These are phyloP conservation scores for Laterallus jamaicensis DNA, from an alignment of 2,113 vertebrate species.

Conservation along the genomic window DNA sequence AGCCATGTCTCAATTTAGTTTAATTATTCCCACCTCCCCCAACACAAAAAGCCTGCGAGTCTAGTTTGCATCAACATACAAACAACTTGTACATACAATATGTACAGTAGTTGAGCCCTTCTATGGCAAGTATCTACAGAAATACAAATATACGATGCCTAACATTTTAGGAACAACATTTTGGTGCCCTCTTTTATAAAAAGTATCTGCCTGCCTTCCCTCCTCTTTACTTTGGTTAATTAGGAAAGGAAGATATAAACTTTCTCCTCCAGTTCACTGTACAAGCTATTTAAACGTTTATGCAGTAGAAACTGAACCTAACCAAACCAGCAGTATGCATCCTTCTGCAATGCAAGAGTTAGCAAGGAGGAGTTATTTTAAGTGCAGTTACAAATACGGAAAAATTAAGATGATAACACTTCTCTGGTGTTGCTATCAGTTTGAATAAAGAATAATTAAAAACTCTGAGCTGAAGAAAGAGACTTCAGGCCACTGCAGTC, in stretches of 20 bases:
- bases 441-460: not conserved
- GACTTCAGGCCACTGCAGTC: conserved; percentile 13
- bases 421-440: not conserved
- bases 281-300: not conserved
- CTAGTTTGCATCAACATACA: conserved; percentile 29
- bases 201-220: conserved; percentile 49
- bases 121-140: conserved; percentile 45
- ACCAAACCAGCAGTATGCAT: not conserved
- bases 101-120: conserved; percentile 64
- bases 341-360: not conserved
- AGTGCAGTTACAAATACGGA: not conserved
- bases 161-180: conserved; percentile 66
- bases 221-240: conserved; percentile 10
- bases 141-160: conserved; percentile 58
- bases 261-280: not conserved
- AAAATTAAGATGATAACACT: not conserved
- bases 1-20: not conserved
- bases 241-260: conserved; percentile 58
- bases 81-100: conserved; percentile 33
- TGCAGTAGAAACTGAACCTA: not conserved
- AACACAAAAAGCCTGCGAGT: conserved; percentile 3
- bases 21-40: not conserved
- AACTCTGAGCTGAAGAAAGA: not conserved
- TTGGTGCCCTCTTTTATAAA: conserved; percentile 66
- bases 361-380: conserved; percentile 3